Base-by-base conservation (phyloP, 2,797 vertebrate genomes). In the Thripadectes ignobilis region DNA sequence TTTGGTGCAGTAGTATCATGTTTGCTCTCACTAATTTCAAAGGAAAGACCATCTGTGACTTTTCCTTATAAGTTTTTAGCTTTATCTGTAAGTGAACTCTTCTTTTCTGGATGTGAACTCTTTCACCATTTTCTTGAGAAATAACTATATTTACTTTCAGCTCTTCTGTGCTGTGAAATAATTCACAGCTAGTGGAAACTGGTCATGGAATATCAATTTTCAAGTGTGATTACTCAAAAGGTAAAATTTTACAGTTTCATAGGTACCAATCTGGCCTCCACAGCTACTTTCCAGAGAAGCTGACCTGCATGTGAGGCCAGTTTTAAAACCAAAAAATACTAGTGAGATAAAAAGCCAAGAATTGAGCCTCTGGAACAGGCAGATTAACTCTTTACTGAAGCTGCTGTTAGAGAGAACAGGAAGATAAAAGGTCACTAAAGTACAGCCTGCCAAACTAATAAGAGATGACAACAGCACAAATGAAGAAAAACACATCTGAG, bases 381-480 rank as follows among this genome's bases (percentile, higher is more conserved):
- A 93, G 36, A 43, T 88, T 95, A 92, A 94, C 93, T 88, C 81
- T 71, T 94, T 73, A 62, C 29, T 69, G 36, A 26, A 79, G 54
- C 46, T 89, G 51, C 45, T 88, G 36, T 43, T 55, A 86, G 52
- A 78, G n/a, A 69, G 21, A 91, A 92, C 12, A 90, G 73, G 55
- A 96, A 93, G 62, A 92, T 45, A 78, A 96, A 95, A 93, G 81
- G 67, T 29, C 59, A 58, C 9, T 62, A 34, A 68, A 66, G 14
- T 63, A 74, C 43, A 88, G 26, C 55, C 62, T 91, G 93, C 57
- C 72, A 88, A 89, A 55, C 29, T 91, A 76, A 89, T 69, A 32
- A 79, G 61, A 94, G 69, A 93, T 3, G 41, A 65, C 69, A 96
- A 80, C 34, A 92, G 61, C 83, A 93, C 92, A 95, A 94, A 95